Base-by-base conservation (phyloP, 2,888 invertebrate species). In the Epistrophe grossulariae region DNA sequence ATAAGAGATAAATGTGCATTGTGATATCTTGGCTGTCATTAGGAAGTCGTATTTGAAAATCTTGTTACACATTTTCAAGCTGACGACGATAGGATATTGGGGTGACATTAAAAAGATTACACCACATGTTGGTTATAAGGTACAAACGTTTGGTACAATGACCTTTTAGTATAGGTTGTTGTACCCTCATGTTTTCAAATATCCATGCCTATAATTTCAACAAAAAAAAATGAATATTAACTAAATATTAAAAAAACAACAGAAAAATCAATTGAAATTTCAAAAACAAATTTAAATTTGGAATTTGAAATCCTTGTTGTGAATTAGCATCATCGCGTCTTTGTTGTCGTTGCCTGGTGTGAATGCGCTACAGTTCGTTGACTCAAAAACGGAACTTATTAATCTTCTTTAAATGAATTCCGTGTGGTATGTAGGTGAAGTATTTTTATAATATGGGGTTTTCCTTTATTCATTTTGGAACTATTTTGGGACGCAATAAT, bases 371-470 rank as follows among this genome's bases (percentile, higher is more conserved):
- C 55, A 80, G 84, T 66, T 80, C 76, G 48, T 60, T 84, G 84
- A 84, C 80, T 60, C 68, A 68, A 60, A 48, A 72, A 64, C 76
- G 66, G 48, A 83, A 64, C 76, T 71, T 79, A 83, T 73, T 73
- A 70, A 84, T 79, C 71, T 79, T 50, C 55, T 70, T 76, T 79
- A 74, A 84, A 84, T 79, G 74, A 71, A 71, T 79, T 66, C 84
- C 79, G 84, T 79, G 79, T 79, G 84, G 79, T 84, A 84, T 79
- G 71, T 84, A 84, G 84, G 84, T 84, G 84, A 84, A 84, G 84
- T 84, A 79, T 84, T 76, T 84, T 64, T 79, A 84, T 71, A 79
- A 71, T 79, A 74, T 71, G 71, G 76, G 76, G 64, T 64, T 73
- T 76, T 35, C 50, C 55, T 77, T 64, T 50, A n/a, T 35, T 59